A percentile compares a stretch with the other conserved stretches of the same genome.
Evolutionary conservation across 2,888 invertebrate genomes (phyloP).

Genomic region (Himalopsyche anomala): DNA sequence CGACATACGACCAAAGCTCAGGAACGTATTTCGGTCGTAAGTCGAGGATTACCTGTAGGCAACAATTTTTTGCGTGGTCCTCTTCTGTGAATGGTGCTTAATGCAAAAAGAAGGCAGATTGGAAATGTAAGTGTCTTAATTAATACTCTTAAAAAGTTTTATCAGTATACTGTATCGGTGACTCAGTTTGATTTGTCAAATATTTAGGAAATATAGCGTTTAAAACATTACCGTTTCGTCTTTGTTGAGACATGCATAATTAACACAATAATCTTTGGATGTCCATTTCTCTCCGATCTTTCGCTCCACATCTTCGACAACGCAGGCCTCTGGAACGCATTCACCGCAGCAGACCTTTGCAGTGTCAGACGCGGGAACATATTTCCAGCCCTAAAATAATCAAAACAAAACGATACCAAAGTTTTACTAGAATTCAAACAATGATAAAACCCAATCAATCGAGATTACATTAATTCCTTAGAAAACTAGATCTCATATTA

Average conservation of each 20-base stretch:
- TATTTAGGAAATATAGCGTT: slow-evolving; percentile 63
- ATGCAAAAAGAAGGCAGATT: too few species aligned
- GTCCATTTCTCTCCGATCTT: slow-evolving; percentile 78
- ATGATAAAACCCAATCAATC: background rate
- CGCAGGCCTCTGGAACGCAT: slow-evolving; percentile 80
- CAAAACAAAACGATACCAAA: background rate
- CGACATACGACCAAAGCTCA: too few species aligned
- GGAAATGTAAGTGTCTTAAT: too few species aligned
- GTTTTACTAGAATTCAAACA: background rate
- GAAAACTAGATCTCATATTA: too few species aligned
- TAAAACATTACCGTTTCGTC: slow-evolving; percentile 73
- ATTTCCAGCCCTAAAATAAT: slow-evolving; percentile 78
- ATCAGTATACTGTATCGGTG: too few species aligned
- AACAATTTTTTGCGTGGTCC: too few species aligned
- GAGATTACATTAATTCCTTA: too few species aligned
- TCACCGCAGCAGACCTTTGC: slow-evolving; percentile 80
- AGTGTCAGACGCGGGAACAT: slow-evolving; percentile 72
- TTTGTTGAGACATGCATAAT: slow-evolving; percentile 77
- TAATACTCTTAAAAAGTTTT: too few species aligned
- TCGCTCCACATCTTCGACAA: slow-evolving; percentile 74
- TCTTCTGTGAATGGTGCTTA: too few species aligned
- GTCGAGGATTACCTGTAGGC: background rate
- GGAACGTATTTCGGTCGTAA: too few species aligned
- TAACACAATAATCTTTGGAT: slow-evolving; percentile 80
- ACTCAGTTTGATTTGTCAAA: too few species aligned